Conservation (phyloP, 2,113 vertebrate species). For the Phrynocephalus versicolor region DNA sequence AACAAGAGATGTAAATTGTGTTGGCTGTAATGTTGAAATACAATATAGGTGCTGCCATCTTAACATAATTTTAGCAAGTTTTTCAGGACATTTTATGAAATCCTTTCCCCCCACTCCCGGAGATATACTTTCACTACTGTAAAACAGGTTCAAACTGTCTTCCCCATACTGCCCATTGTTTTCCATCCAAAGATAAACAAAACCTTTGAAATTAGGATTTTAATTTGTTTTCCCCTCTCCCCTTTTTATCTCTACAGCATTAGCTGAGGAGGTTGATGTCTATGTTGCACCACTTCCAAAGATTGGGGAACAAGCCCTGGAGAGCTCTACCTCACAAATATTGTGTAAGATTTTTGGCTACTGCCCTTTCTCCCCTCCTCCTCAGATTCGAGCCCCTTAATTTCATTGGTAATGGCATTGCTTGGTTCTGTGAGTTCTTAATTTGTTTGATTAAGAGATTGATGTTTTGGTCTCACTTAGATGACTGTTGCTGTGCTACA, state of each 20-base stretch:
- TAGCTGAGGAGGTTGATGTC: conserved; percentile 29
- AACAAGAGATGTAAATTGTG: background rate
- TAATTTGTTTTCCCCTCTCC: background rate
- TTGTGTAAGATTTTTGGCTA: conserved; percentile 23
- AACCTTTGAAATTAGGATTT: conserved; percentile 2
- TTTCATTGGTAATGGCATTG: background rate
- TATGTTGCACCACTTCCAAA: conserved; percentile 27
- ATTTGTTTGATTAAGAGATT: background rate
- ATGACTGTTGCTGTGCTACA: background rate
- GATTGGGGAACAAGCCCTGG: conserved; percentile 28
- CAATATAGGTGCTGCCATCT: background rate
- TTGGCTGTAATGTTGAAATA: background rate
- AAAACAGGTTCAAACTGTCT: background rate
- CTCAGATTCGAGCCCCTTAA: background rate
- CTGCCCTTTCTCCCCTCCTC: background rate
- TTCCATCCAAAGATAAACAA: background rate
- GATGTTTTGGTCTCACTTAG: background rate
- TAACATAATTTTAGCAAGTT: background rate
- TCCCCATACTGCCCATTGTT: background rate
- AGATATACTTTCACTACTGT: background rate
- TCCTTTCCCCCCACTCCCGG: background rate
- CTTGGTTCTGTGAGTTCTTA: background rate
- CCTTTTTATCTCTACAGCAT: conserved; percentile 19
- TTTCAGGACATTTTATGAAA: background rate
- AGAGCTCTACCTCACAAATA: conserved; percentile 28